Evolutionary conservation across 2,113 vertebrate genomes (phyloP).

Genomic region (Tetraodon nigroviridis): DNA sequence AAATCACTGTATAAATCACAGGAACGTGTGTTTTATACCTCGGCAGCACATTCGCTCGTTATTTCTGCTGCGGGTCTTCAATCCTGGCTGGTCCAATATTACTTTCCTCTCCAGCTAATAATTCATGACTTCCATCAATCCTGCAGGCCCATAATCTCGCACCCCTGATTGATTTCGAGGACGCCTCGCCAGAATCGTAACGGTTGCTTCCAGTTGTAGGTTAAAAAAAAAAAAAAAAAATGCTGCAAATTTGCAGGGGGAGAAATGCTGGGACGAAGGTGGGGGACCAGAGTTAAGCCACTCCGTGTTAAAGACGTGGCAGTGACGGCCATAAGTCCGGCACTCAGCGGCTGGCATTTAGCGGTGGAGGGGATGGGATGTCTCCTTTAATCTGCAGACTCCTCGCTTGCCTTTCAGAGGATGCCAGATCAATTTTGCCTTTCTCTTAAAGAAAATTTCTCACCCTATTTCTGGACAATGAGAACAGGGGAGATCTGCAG

Average conservation of each 20-base stretch:
- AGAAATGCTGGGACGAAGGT: slow-evolving; percentile 6
- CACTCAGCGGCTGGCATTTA: slow-evolving; percentile 26
- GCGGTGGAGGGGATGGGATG: slow-evolving; percentile 41
- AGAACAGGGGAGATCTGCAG: slow-evolving; percentile 10
- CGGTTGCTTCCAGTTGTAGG: slow-evolving; percentile 42
- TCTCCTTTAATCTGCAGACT: slow-evolving; percentile 54
- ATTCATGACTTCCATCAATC: slow-evolving; percentile 63
- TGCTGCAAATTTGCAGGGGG: slow-evolving; percentile 23
- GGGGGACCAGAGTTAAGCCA: slow-evolving; percentile 15
- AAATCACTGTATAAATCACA: slow-evolving; percentile 57
- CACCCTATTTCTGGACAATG: slow-evolving; percentile 17
- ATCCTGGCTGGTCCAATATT: slow-evolving; percentile 50
- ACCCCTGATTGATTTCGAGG: slow-evolving; percentile 39
- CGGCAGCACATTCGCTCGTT: slow-evolving; percentile 56
- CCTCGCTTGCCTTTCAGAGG: slow-evolving; percentile 38
- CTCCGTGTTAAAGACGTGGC: slow-evolving; percentile 24
- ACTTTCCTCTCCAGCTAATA: slow-evolving; percentile 57
- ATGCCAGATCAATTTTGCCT: slow-evolving; percentile 62
- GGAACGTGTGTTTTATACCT: slow-evolving; percentile 54
- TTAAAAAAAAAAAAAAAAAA: no score
- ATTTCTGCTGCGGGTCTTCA: slow-evolving; percentile 52
- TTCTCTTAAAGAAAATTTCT: slow-evolving; percentile 14
- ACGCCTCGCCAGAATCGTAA: slow-evolving; percentile 56
- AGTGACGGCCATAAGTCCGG: slow-evolving; percentile 33
- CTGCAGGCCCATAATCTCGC: slow-evolving; percentile 46